Evolutionary conservation across 2,113 vertebrate species (phyloP).

Genomic region (Myocastor coypus): DNA sequence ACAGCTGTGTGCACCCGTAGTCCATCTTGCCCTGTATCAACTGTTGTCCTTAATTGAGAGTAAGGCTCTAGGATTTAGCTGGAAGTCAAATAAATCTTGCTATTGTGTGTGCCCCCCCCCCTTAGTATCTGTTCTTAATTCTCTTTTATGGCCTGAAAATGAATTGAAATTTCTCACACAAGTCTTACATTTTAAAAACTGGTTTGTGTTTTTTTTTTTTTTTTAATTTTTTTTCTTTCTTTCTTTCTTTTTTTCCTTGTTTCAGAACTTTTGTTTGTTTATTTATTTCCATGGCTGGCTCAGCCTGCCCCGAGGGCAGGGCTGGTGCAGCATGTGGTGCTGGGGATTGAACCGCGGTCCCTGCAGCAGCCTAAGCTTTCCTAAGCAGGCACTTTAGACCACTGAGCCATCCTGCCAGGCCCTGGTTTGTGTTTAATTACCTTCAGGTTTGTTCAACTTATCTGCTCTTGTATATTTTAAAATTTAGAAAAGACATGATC

Average conservation of each 20-base stretch:
- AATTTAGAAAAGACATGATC: not conserved
- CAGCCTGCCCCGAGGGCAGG: too few relatives aligned
- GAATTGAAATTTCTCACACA: not conserved
- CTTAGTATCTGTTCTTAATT: constrained; percentile 2
- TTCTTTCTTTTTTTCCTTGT: too few relatives aligned
- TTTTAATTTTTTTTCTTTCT: too few relatives aligned
- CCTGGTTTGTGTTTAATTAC: constrained; percentile 13
- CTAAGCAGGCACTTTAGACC: too few relatives aligned
- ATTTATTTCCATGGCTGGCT: too few relatives aligned
- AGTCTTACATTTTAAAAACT: not conserved
- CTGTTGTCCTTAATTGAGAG: constrained; percentile 25
- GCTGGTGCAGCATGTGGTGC: too few relatives aligned
- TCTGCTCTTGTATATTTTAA: not conserved
- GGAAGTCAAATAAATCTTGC: not conserved
- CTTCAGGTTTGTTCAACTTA: not conserved
- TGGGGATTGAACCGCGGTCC: too few relatives aligned
- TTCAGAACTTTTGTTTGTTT: too few relatives aligned
- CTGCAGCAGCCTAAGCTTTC: too few relatives aligned
- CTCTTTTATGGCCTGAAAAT: not conserved
- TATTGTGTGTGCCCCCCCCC: not conserved
- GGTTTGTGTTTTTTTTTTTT: too few relatives aligned
- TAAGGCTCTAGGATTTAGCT: not conserved
- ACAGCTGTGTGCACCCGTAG: not conserved
- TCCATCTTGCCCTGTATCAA: not conserved
- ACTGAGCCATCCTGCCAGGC: too few relatives aligned